phyloP scores from a whole-genome alignment of 2,888 invertebrate genomes.

The Dasysyrphus tricinctus region DNA sequence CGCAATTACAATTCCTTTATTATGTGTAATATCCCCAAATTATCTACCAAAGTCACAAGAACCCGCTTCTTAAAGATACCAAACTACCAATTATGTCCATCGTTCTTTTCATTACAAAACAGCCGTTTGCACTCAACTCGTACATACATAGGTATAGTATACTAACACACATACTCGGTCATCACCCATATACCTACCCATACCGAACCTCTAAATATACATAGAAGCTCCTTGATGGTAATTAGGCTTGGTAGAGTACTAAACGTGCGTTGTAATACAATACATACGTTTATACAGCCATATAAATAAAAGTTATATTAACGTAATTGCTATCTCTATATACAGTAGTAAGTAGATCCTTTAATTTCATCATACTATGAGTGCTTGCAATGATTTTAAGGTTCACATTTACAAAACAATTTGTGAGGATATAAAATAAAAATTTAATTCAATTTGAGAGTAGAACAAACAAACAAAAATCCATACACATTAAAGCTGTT shows the following conservation, averaged over 20 bases:
- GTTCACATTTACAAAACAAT: not conserved
- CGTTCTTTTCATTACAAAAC: conserved; percentile 27
- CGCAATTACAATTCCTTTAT: conserved; percentile 64
- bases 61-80: conserved; percentile 47
- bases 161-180: not conserved
- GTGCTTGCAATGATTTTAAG: not conserved
- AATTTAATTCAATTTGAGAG: conserved; percentile 37
- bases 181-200: not conserved
- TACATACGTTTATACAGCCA: conserved; percentile 18
- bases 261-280: conserved; percentile 52
- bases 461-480: no score
- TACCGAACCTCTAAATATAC: not conserved
- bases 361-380: not conserved
- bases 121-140: conserved; percentile 25
- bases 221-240: conserved; percentile 12
- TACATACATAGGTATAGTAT: no score
- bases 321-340: conserved; percentile 25
- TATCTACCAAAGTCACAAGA: conserved; percentile 46
- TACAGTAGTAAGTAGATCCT: not conserved
- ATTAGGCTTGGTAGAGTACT: conserved; percentile 46
- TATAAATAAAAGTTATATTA: conserved; percentile 57
- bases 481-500: no score
- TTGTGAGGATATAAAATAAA: conserved; percentile 1
- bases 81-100: conserved; percentile 56
- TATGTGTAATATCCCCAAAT: conserved; percentile 54